Base-by-base conservation (phyloP, 2,113 vertebrate species). In the Tupaia tana region DNA sequence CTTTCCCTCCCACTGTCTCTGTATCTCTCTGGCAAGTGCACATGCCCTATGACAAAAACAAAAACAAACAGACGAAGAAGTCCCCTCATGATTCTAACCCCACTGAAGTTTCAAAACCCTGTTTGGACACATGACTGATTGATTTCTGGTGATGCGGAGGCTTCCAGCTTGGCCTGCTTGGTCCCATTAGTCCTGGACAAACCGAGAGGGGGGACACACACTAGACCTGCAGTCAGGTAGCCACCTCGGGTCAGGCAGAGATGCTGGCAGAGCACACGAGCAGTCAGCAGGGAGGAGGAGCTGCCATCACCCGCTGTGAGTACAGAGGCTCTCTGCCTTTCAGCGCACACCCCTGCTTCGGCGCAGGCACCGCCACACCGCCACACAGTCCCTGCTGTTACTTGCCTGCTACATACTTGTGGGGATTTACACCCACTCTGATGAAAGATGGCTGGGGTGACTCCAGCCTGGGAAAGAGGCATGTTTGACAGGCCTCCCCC, bases 381-480 rank as follows among this genome's bases (percentile, higher is more conserved):
- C 43, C 43, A 43, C 43, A 43, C 78, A 61, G 78, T 54, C 83
- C 29, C 63, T 25, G 79, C 93, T 81, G 10, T 67, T 73, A 77
- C 80, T 69, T 92, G 94, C 70, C 88, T 63, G 43, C 63, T 64
- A 66, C 93, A 91, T 86, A 58, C 61, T 22, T 93, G 56, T 59
- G 63, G 86, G 75, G 89, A 95, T 94, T 97, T 93, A 86, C 24
- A 74, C 74, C 61, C 83, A 66, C 91, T 78, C 75, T 74, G 93
- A 92, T 91, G 93, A 97, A 63, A 96, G 95, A 88, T 1, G 31
- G 25, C 70, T 63, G 73, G 63, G 63, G 64, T 93, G 43, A 31
- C 94, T 80, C 69, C 89, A 80, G 61, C 69, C 69, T 25, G 29
- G 91, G 75, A 89, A 88, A 43, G 43, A 83, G 59, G 92, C 29